Evolutionary conservation across 1,140 invertebrate genomes (phyloP).

Genomic region (Drosophila saltans): DNA sequence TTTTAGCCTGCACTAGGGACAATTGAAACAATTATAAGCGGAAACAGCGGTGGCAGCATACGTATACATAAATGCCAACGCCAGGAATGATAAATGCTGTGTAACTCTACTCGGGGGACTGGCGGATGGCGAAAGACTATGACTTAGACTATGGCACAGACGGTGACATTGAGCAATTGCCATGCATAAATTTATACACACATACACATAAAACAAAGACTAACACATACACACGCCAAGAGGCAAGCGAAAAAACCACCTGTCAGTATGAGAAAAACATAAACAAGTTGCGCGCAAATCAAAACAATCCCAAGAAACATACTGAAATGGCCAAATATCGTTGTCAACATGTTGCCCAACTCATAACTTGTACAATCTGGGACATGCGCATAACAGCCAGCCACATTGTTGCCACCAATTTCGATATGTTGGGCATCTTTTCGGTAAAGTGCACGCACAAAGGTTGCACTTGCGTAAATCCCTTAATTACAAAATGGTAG

Average conservation of each 20-base stretch:
- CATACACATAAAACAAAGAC: slow-evolving; percentile 6
- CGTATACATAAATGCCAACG: slow-evolving; percentile 43
- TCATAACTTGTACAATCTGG: not conserved
- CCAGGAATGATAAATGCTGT: slow-evolving; percentile 56
- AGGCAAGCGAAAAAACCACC: slow-evolving; percentile 39
- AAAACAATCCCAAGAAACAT: slow-evolving; percentile 48
- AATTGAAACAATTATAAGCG: slow-evolving; percentile 54
- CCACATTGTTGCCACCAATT: slow-evolving; percentile 41
- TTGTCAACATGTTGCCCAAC: slow-evolving; percentile 42
- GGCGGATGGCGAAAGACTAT: slow-evolving; percentile 29
- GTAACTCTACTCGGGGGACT: slow-evolving; percentile 4
- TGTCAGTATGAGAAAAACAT: slow-evolving; percentile 62
- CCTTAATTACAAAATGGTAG: not conserved
- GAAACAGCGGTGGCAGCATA: slow-evolving; percentile 5
- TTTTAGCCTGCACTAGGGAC: slow-evolving; percentile 9
- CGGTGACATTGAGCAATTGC: slow-evolving; percentile 75
- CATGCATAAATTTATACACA: slow-evolving; percentile 64
- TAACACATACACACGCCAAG: slow-evolving; percentile 21
- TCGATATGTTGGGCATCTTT: slow-evolving; percentile 41
- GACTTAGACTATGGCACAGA: slow-evolving; percentile 31
- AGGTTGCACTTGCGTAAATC: slow-evolving; percentile 49
- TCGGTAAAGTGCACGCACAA: slow-evolving; percentile 25
- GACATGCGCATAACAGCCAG: slow-evolving; percentile 32
- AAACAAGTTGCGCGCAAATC: slow-evolving; percentile 64
- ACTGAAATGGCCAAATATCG: not conserved